Base-by-base conservation (phyloP, 2,113 vertebrate species). In the Poeciliopsis turrubarensis region DNA sequence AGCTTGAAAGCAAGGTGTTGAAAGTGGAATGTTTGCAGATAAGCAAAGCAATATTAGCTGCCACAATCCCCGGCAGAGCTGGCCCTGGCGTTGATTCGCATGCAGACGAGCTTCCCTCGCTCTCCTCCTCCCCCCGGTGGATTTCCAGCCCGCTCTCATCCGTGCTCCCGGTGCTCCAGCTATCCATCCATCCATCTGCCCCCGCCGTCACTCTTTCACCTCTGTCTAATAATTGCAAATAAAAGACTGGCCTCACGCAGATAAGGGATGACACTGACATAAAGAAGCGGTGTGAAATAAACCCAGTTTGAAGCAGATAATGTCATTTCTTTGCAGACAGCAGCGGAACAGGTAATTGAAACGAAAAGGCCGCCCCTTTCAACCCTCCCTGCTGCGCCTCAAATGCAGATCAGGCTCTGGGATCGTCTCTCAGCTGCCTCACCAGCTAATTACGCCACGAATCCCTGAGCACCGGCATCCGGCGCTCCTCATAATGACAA, bases 311-410 rank as follows among this genome's bases (percentile, higher is more conserved):
- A 63, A 77, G 67, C 60, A 7, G 84, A 84, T 88, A 86, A 84
- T 83, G 87, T 82, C 68, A 39, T 69, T 82, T 70, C 72, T 84
- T 86, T 79, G 74, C 79, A 65, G 65, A 70, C 77, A 17, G 31
- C 1, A 17, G 72, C 66, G 0, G 77, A 79, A 71, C 78, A 80
- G 87, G 90, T 90, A 89, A 87, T 89, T 88, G 83, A 87, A 90
- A 82, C 69, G 29, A 67, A 82, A 75, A 86, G 77, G 68, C 1
- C n/a, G 60, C 27, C 22, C 70, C 65, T 90, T 85, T 68, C 72
- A 86, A 57, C 73, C 83, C 63, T 68, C 73, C 79, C 82, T 26
- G 44, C 75, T n/a, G 82, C 39, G 78, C 78, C 78, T 86, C 69
- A 63, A 47, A 90, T 89, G 89, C 86, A 85, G 85, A 90, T 89